Evolutionary conservation across 1,140 invertebrate species (phyloP).

Genomic region (Lutraria rhynchaena): DNA sequence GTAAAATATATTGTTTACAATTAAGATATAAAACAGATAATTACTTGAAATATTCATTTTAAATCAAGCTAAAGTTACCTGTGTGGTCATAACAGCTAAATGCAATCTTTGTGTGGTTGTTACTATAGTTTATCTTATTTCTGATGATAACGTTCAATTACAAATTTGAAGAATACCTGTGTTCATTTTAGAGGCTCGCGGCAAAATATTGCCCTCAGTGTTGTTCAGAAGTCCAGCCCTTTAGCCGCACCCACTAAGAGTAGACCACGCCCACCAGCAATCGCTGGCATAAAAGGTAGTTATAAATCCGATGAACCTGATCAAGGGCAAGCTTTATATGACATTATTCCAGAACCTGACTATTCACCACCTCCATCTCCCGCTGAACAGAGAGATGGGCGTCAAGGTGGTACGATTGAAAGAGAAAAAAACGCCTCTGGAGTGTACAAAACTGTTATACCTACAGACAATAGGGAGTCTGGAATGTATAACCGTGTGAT

Average conservation of each 20-base stretch:
- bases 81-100: too few relatives aligned
- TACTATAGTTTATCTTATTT: too few relatives aligned
- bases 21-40: too few relatives aligned
- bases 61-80: too few relatives aligned
- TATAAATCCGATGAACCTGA: conserved; percentile 18
- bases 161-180: too few relatives aligned
- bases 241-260: conserved; percentile 21
- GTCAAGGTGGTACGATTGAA: neutral
- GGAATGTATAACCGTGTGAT: conserved; percentile 47
- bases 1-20: too few relatives aligned
- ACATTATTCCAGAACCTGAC: conserved; percentile 56
- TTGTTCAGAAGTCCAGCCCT: conserved; percentile 43
- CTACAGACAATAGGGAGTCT: conserved; percentile 18
- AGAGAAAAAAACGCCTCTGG: conserved; percentile 39
- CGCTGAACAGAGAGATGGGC: neutral
- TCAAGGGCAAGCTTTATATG: conserved; percentile 14
- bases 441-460: conserved; percentile 39
- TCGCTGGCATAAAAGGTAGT: conserved; percentile 20
- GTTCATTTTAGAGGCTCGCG: neutral
- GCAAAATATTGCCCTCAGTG: conserved; percentile 30
- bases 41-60: too few relatives aligned
- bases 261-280: conserved; percentile 37
- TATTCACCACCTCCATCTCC: conserved; percentile 46
- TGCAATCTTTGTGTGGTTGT: too few relatives aligned
- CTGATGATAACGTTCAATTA: too few relatives aligned